Evolutionary conservation across 2,888 invertebrate species (phyloP), one percentile per base, ranked within the genome.

Genomic region (Plemyria rubiginata): DNA sequence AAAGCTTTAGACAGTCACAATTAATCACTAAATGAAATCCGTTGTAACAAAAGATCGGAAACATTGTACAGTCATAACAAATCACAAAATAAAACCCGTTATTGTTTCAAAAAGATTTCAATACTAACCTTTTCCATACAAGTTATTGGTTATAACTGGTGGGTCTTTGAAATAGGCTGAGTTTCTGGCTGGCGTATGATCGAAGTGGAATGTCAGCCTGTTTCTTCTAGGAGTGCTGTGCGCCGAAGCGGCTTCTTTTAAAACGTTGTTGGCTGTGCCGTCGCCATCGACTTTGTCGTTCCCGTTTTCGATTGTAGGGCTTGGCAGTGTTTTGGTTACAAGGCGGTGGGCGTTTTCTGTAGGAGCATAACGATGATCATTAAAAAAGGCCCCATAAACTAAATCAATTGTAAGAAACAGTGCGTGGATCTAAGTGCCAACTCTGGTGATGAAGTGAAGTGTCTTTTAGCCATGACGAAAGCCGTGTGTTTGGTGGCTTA

Each of bases 311-410:
- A 88, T 57, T 2, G 82, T 71, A 0, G 90, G 87, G 68, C 87
- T 88, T 0, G 88, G 87, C 12, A 88, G 76, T 0, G 79, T 76
- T 74, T 89, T 91, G n/a, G 89, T 86, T 9, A 90, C 85, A 2
- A 93, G 94, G 41, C 98, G 94, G 78, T 96, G 95, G 59, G 98
- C 94, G 89, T 98, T 98, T 73, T 99, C 99, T 93, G 64, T 49
- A 48, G 51, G 5, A 48, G 28, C 8, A 52, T 15, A 22, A 43
- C 12, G n/a, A 52, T 48, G 40, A 15, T 38, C 3, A 36, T 36
- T 38, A 1, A 38, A 22, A 22, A 22, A 22, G 22, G 22, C 22
- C 1, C 22, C 3, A 22, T 22, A 32, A 8, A 4, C 4, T 32
- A 32, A 32, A 32, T 4, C 8, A 32, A 7, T 32, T 8, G 32